A percentile compares a stretch with the other conserved stretches of the same genome.
phyloP scores from a whole-genome alignment of 2,113 vertebrate genomes.

The Hyaena hyaena region DNA sequence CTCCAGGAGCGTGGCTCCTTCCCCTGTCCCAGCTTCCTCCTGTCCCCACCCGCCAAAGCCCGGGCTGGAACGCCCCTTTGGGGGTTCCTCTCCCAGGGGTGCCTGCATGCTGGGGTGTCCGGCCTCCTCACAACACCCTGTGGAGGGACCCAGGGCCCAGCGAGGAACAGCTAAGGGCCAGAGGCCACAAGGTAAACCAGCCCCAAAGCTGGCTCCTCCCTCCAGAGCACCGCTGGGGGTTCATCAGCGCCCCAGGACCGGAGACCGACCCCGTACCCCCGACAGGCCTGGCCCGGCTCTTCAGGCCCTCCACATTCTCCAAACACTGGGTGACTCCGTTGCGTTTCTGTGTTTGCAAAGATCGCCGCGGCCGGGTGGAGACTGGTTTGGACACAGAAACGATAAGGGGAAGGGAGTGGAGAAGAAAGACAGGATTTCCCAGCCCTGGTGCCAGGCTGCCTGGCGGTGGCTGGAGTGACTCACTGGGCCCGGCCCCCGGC shows the following conservation, averaged over 20 bases:
- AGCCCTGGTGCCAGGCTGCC: constrained; percentile 48
- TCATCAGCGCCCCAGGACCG: neutral
- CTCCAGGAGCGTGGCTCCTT: neutral
- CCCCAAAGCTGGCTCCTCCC: neutral
- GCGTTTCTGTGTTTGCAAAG: neutral
- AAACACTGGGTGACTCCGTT: too few relatives aligned
- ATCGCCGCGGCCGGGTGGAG: neutral
- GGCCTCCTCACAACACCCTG: neutral
- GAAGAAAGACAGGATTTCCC: constrained; percentile 76
- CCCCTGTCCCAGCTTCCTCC: neutral
- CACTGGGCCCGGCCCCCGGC: constrained; percentile 27
- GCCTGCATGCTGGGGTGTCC: neutral
- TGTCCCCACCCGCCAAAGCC: neutral
- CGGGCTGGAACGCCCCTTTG: neutral
- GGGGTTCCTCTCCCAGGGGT: neutral
- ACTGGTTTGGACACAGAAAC: neutral
- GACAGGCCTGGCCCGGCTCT: neutral
- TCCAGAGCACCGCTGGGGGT: neutral
- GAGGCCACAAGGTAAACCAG: neutral
- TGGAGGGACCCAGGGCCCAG: neutral
- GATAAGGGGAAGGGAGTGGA: constrained; percentile 19
- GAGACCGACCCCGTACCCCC: neutral
- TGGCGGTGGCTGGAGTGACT: constrained; percentile 61
- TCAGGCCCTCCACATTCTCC: neutral
- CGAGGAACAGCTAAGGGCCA: neutral